Base-by-base conservation (phyloP, 2,113 vertebrate species). In the Psittacus erithacus region DNA sequence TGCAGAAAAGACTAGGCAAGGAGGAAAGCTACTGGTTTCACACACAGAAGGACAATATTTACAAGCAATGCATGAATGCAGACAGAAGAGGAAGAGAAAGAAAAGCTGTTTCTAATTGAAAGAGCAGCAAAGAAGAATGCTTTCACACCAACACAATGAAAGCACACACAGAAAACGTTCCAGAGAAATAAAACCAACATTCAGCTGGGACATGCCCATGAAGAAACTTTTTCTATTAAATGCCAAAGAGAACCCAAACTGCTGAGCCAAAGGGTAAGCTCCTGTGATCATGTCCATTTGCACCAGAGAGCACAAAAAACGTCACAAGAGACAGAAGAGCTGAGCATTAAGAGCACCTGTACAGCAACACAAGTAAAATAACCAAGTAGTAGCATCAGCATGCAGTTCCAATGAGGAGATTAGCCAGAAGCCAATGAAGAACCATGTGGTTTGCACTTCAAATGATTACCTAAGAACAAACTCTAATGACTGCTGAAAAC, bases 81-180 rank as follows among this genome's bases (percentile, higher is more conserved):
- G 47, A 78, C 20, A 90, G 69, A 92, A 90, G 44, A 39, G 19
- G 33, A 88, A 88, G 64, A 88, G 68, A 86, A 88, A 91, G n/a
- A 78, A 88, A 94, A 93, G 65, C 91, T 91, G 81, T 71, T 92
- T 79, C 52, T 70, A 83, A 77, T 4, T 83, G 75, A 28, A 89
- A 76, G 76, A 91, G 57, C 82, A 91, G 53, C 65, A 89, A 82
- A 80, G 38, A 55, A 81, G 55, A 95, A 95, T 46, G 67, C 28
- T 76, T 88, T 91, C 78, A 87, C 38, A 59, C 5, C 44, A 82
- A 35, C 3, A 86, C 65, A 95, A 43, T 44, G 52, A 87, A 65
- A 81, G 46, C 33, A 78, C 2, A 6, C 53, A 88, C 0, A 82
- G 33, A 93, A 92, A 90, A 69, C 0, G 1, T 44, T 7, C 13